Evolutionary conservation across 2,113 vertebrate species (phyloP).

Genomic region (Macrotis lagotis): DNA sequence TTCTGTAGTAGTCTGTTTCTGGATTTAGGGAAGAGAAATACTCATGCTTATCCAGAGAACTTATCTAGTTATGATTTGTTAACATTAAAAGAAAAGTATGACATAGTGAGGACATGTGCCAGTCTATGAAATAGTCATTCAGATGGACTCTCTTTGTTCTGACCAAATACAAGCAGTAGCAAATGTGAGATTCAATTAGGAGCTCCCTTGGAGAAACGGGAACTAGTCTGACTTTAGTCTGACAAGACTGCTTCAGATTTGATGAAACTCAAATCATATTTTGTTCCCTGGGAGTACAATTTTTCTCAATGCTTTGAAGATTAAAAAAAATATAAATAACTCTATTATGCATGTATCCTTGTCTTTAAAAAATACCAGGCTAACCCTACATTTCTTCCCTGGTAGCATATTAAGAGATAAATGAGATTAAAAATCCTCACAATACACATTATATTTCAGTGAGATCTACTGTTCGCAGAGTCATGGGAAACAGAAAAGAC

Average conservation of each 20-base stretch:
- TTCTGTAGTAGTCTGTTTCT: not conserved
- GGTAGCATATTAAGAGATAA: not conserved
- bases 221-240: not conserved
- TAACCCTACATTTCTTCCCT: not conserved
- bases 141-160: not conserved
- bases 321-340: not conserved
- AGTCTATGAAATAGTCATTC: not conserved
- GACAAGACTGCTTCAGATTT: slow-evolving; percentile 30
- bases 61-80: not conserved
- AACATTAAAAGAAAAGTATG: not conserved
- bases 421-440: not conserved
- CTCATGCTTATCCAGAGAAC: not conserved
- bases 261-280: slow-evolving; percentile 76
- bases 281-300: slow-evolving; percentile 62
- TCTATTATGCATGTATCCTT: slow-evolving; percentile 65
- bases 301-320: slow-evolving; percentile 73
- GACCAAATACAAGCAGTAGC: not conserved
- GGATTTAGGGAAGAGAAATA: not conserved
- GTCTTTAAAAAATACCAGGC: slow-evolving; percentile 45
- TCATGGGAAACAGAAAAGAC: no score
- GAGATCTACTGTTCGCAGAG: no score
- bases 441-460: not conserved
- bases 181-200: not conserved
- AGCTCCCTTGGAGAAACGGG: not conserved
- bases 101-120: not conserved